Base-by-base conservation (phyloP, 1,140 invertebrate genomes). In the Drosophila azteca region DNA sequence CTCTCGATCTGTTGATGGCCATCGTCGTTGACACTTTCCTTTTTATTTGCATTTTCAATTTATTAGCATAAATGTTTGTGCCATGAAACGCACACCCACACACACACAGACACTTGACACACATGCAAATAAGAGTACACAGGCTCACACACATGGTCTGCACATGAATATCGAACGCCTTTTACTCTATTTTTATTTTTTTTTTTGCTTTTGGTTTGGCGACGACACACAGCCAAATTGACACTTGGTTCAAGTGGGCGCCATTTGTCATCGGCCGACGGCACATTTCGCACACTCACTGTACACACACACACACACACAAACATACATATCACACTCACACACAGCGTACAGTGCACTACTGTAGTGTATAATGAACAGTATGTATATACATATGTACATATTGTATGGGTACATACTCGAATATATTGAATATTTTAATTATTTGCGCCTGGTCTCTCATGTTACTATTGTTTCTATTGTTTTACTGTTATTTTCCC, bases 1-100 rank as follows among this genome's bases (percentile, higher is more conserved):
- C 83, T 77, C 76, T 73, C 48, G 76, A 72, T 53, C 84, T 74
- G 74, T 4, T 4, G 5, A 82, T 75, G 62, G 62, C 78, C 73
- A 67, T 66, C 53, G 65, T 64, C 54, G 64, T 66, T 77, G 67
- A 79, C 83, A 87, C 83, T 88, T 88, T 87, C 79, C 52, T 87
- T 79, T 39, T 87, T 87, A 88, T 87, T 87, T 87, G 83, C 83
- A 83, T 88, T 87, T 87, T 87, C 84, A 87, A 87, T 88, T 88
- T 87, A 87, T 87, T 87, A 87, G 84, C 83, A 87, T 87, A 83
- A 88, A 85, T 81, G 81, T 68, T 78, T 77, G 68, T 71, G 77
- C 74, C 81, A 81, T 81, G 82, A 80, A 83, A 75, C 74, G 66
- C 74, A 75, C 63, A 62, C 59, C 24, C n/a, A n/a, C 17, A 44